These are phyloP conservation scores for Phocoena phocoena DNA, from an alignment of 2,113 vertebrate genomes.

Conservation along the genomic window DNA sequence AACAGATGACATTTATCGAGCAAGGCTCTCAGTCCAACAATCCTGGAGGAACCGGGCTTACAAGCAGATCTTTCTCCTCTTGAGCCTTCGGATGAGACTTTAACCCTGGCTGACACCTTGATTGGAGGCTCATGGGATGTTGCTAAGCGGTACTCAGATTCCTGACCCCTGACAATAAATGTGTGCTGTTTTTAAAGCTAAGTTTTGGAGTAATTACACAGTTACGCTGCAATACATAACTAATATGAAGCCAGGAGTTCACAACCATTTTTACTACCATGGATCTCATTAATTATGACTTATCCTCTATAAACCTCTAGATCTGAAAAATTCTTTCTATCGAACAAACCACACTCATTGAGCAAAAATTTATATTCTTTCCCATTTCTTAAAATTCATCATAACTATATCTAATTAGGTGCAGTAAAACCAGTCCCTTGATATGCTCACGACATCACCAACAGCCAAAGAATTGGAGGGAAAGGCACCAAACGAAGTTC, in stretches of 20 bases:
- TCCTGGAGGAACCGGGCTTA: not conserved
- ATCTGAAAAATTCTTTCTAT: not conserved
- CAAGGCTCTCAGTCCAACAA: not conserved
- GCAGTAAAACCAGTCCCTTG: not conserved
- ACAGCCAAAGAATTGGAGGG: not conserved
- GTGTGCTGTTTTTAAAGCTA: not conserved
- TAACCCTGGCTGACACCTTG: not conserved
- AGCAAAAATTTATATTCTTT: not conserved
- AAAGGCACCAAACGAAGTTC: not conserved
- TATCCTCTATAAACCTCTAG: not conserved
- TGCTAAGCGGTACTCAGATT: not conserved
- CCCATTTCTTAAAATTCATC: not conserved
- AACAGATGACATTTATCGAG: not conserved
- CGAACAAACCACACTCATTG: not conserved
- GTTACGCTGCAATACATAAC: not conserved
- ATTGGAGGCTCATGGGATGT: not conserved
- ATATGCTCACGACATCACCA: not conserved
- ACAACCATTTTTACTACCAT: not conserved
- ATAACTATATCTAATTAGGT: not conserved
- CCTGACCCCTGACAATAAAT: not conserved
- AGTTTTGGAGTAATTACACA: not conserved
- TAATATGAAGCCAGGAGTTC: not conserved
- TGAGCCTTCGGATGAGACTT: not conserved
- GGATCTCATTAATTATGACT: not conserved
- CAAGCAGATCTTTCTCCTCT: not conserved